Conservation (phyloP, 1,140 invertebrate genomes). For the Oncopodura yosiiana region DNA sequence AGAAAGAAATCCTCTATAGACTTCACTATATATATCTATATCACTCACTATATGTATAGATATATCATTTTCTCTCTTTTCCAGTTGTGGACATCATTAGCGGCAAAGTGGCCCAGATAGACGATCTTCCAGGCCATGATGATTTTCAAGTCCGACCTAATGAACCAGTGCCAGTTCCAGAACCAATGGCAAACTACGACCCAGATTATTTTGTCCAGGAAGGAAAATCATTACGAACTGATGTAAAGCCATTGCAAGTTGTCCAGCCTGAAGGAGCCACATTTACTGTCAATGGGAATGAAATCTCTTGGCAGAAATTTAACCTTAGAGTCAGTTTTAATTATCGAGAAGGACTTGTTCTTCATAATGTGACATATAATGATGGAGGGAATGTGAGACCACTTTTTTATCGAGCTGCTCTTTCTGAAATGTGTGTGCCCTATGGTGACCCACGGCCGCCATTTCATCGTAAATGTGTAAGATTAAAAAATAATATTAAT, state of each 20-base stretch:
- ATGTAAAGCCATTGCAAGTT: constrained; percentile 26
- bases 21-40: no score
- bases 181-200: constrained; percentile 17
- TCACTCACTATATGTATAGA: no score
- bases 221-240: constrained; percentile 17
- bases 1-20: no score
- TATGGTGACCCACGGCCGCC: constrained; percentile 31
- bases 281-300: constrained; percentile 27
- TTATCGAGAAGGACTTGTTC: constrained; percentile 27
- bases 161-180: constrained; percentile 2
- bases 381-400: constrained; percentile 21
- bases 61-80: neutral
- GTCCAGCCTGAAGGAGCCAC: constrained; percentile 21
- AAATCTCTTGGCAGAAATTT: constrained; percentile 30
- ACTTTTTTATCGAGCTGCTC: constrained; percentile 22
- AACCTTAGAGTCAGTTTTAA: constrained; percentile 30
- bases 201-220: constrained; percentile 10
- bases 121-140: constrained; percentile 19
- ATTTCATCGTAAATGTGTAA: constrained; percentile 30
- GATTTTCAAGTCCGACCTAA: constrained; percentile 6
- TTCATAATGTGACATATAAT: constrained; percentile 25
- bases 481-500: no score
- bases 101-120: constrained; percentile 21
- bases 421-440: constrained; percentile 29
- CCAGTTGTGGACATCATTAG: constrained; percentile 26